Percentiles rank a stretch among this genome's conserved stretches.
Conservation (phyloP, 1,140 invertebrate genomes). For the Drosophila pallidifrons region DNA sequence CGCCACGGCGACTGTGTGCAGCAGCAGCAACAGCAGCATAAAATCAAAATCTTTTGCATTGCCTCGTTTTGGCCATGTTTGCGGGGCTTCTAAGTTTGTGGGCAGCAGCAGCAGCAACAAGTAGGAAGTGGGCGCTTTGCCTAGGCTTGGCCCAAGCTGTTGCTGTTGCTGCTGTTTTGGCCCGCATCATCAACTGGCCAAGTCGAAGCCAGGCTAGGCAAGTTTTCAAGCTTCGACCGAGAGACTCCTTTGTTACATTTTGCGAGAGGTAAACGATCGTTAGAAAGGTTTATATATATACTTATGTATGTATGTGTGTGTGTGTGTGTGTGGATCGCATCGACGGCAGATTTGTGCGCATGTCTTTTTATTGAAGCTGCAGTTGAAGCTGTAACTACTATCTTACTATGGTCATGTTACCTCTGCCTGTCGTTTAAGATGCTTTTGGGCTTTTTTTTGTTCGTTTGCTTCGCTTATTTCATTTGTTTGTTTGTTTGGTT, state of each 20-base stretch:
- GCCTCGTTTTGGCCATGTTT: constrained; percentile 32
- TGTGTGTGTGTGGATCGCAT: constrained; percentile 42
- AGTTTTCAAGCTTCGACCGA: constrained; percentile 43
- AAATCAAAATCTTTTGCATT: constrained; percentile 49
- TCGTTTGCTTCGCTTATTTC: constrained; percentile 43
- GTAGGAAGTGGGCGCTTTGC: constrained; percentile 80
- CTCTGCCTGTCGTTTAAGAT: constrained; percentile 76
- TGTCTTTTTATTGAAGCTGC: constrained; percentile 77
- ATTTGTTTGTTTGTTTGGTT: constrained; percentile 43
- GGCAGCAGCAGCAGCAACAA: constrained; percentile 61
- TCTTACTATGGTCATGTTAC: constrained; percentile 75
- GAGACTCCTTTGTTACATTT: constrained; percentile 84
- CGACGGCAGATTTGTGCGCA: constrained; percentile 72
- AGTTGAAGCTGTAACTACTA: constrained; percentile 48
- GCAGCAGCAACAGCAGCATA: constrained; percentile 14
- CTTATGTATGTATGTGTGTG: too few relatives aligned
- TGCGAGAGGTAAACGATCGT: constrained; percentile 82
- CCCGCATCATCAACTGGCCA: constrained; percentile 47
- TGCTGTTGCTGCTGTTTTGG: constrained; percentile 23
- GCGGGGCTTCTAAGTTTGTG: constrained; percentile 37
- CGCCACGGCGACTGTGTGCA: constrained; percentile 55
- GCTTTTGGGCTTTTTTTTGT: constrained; percentile 65
- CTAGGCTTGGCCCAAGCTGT: constrained; percentile 67
- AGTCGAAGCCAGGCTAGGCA: constrained; percentile 50
- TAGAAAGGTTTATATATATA: constrained; percentile 78